Evolutionary conservation across 2,888 invertebrate species (phyloP), one percentile per base, ranked within the genome.

Genomic region (Protonemura montana): DNA sequence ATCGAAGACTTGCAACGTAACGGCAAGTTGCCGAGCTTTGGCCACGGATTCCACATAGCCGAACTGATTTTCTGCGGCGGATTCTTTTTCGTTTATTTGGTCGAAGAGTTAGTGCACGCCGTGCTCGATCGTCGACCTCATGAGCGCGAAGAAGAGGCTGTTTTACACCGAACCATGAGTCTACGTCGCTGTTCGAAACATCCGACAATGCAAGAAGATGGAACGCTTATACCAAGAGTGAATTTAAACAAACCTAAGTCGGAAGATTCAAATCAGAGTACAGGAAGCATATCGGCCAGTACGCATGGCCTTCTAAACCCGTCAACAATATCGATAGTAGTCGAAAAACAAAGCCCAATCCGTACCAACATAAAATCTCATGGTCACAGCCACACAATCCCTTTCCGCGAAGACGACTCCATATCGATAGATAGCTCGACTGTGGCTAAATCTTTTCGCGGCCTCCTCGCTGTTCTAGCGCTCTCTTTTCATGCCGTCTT

Each of bases 401-500:
- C 87, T 76, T 87, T 85, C 86, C 42, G 76, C 30, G 87, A 87
- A n/a, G 87, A 85, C n/a, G 87, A 87, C 76, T 78, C 35, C 5
- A 3, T 82, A 1, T 86, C 87, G 21, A 81, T 85, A 41, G 59
- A 77, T 28, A 83, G 85, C 28, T 85, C 86, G 16, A 80, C 87
- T 10, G 88, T 87, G n/a, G 87, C 88, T 26, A 87, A 88, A 89
- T 92, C 92, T 0, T 90, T 96, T 83, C 93, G 95, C 88, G 97
- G 96, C 26, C 92, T 97, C 25, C 93, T 97, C 85, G 95, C 97
- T 85, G 96, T 97, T 0, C 91, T 97, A 81, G 97, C 97, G 0
- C 92, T 97, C 29, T 97, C 97, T 16, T 94, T 97, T 87, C 97
- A 97, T 90, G 97, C 97, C 90, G 92, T 97, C 0, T 97, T 97